These are phyloP conservation scores for Nysson spinosus DNA, from an alignment of 2,888 invertebrate species.

Conservation along the genomic window DNA sequence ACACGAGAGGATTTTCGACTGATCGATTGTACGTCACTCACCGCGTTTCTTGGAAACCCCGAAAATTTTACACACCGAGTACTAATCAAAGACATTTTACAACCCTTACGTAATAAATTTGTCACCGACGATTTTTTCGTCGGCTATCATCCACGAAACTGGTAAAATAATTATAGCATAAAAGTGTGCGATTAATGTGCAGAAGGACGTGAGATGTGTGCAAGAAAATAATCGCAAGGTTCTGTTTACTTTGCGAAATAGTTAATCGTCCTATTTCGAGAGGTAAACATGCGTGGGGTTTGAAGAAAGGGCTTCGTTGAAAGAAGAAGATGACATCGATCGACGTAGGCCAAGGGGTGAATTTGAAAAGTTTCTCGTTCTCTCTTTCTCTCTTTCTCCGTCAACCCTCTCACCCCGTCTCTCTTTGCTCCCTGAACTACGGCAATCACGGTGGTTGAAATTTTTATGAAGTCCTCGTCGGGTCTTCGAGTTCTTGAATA, in stretches of 20 bases:
- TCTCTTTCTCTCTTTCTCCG: conserved; percentile 7
- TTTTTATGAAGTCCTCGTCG: conserved; percentile 74
- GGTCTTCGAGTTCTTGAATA: conserved; percentile 71
- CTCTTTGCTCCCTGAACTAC: conserved; percentile 55
- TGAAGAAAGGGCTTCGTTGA: conserved; percentile 22
- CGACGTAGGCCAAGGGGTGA: conserved; percentile 48
- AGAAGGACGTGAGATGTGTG: no score
- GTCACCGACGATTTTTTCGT: no score
- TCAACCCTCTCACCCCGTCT: neutral
- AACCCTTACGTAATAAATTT: no score
- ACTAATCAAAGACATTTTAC: neutral
- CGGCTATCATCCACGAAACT: no score
- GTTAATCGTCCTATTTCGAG: conserved; percentile 53
- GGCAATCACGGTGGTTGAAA: conserved; percentile 73
- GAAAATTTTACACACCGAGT: conserved; percentile 13
- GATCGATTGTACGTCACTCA: conserved; percentile 66
- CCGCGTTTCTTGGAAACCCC: conserved; percentile 43
- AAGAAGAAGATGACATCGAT: conserved; percentile 49
- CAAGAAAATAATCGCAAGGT: no score
- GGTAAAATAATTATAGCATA: no score
- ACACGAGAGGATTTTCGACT: conserved; percentile 56
- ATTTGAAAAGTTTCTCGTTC: conserved; percentile 59
- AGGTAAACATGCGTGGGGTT: conserved; percentile 28
- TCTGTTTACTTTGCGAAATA: conserved; percentile 36
- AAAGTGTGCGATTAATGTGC: no score